Base-by-base conservation (phyloP, 64 coral and sea anemone genomes). In the Astreopora myriophthalma region DNA sequence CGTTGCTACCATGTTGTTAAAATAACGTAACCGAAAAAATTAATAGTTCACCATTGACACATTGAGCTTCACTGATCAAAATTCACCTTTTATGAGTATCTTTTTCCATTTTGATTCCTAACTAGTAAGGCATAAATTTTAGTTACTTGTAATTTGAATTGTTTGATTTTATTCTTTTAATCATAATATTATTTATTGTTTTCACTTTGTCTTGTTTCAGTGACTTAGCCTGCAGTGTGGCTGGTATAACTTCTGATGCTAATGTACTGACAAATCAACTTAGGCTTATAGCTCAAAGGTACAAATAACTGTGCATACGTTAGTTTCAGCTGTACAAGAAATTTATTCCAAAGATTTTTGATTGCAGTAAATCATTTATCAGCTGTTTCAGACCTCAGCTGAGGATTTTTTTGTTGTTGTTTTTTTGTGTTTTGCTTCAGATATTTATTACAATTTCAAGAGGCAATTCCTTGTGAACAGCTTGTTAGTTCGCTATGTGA, bases 211-310 rank as follows among this genome's bases (percentile, higher is more conserved):
- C 65, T 28, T 23, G 16, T 90, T 80, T 16, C 48, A 98, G 96
- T 87, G 94, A 99, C 71, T 95, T 95, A 82, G 97, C 97, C 4
- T 99, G 97, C 42, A 99, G 97, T 88, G 97, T 99, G 22, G 97
- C 97, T 75, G 97, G 97, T 78, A 99, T 99, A 75, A 99, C 97
- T 9, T 99, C 97, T 42, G 97, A 99, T 94, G 97, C 97, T 5
- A 99, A 96, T 79, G 97, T 99, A 5, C 73, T 99, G 71, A 99
- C 94, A 69, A 95, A 95, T 68, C 80, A 99, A 89, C 89, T 95
- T 27, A 85, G 97, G 55, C 86, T 99, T 23, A 99, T 99, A 84
- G 97, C 94, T 80, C 97, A 99, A 80, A 99, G 94, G 97, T 24
- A n/a, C 66, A 86, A 26, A 34, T 35, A 22, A 16, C 32, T 71